A percentile compares a stretch with the other conserved stretches of the same genome.
Conservation (phyloP, 2,888 invertebrate genomes). For the Macrosiphum euphorbiae region DNA sequence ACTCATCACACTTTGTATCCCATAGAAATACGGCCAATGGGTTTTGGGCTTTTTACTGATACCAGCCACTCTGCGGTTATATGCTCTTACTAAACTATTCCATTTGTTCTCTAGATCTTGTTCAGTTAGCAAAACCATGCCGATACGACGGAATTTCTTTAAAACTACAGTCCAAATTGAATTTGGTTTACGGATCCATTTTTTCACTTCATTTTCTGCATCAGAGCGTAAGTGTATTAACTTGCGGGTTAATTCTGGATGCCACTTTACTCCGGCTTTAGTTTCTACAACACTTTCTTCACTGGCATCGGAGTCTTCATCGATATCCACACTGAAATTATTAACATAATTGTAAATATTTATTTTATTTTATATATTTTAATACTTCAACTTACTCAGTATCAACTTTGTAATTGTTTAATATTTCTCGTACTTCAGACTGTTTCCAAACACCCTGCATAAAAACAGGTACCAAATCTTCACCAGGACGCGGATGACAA, state of each 20-base stretch:
- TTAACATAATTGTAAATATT: neutral
- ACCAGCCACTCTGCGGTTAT: conserved; percentile 54
- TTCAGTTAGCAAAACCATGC: conserved; percentile 63
- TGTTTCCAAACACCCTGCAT: conserved; percentile 61
- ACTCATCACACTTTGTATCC: conserved; percentile 42
- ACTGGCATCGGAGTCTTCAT: conserved; percentile 44
- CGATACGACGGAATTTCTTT: conserved; percentile 62
- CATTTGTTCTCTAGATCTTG: conserved; percentile 66
- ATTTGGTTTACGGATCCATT: conserved; percentile 60
- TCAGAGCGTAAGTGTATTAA: conserved; percentile 56
- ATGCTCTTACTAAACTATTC: conserved; percentile 65
- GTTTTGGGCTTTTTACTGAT: conserved; percentile 45
- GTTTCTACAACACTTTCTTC: conserved; percentile 55
- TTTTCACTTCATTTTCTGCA: conserved; percentile 61
- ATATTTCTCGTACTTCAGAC: conserved; percentile 46
- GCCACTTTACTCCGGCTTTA: conserved; percentile 52
- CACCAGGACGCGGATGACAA: conserved; percentile 65
- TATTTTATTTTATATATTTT: neutral
- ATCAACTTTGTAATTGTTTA: conserved; percentile 44
- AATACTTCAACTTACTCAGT: conserved; percentile 30
- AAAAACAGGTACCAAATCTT: conserved; percentile 63
- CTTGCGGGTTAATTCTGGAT: conserved; percentile 49
- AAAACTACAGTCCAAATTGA: conserved; percentile 63
- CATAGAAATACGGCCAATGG: conserved; percentile 55
- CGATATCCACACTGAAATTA: conserved; percentile 33